Base-by-base conservation (phyloP, 2,113 vertebrate species). In the Coreoperca whiteheadi region DNA sequence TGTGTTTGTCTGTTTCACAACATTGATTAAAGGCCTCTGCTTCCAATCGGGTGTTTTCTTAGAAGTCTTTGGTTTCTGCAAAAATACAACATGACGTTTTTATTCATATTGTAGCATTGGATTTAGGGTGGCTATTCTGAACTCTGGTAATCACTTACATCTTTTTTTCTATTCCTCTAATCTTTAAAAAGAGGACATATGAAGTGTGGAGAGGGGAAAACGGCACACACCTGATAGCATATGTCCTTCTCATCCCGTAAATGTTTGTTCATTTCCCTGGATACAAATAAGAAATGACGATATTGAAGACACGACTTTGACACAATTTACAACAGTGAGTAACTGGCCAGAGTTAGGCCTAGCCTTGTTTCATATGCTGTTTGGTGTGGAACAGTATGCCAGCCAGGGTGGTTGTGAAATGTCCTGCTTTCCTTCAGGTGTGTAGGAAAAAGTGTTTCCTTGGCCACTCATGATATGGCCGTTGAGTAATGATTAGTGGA, bases 181-280 rank as follows among this genome's bases (percentile, higher is more conserved):
- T 25, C 20, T 64, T 63, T 14, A 56, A 56, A 78, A 60, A 48
- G 30, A 64, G 2, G 18, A 12, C 2, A 30, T 32, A 37, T 37
- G 32, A 43, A 16, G 16, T 50, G 32, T 0, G 8, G 25, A 46
- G 20, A 73, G 2, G 18, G 18, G 37, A 64, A 28, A 34, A 56
- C 5, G 0, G 21, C n/a, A 88, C 91, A 51, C 66, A 96, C 95
- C 88, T 94, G 93, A 84, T 95, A 94, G 88, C 86, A 84, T n/a
- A 97, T 93, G 83, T 99, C 97, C 9, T 87, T 94, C 79, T 99
- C 97, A 88, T 98, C 98, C 75, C 92, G 95, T 83, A 99, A 96
- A 86, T 97, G 95, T 91, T 98, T 99, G 93, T 99, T 99, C 91
- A 97, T 97, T 95, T 99, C 98, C 91, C 98, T 99, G 85, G 1